Base-by-base conservation (phyloP, 2,113 vertebrate genomes). In the Sinocyclocheilus anshuiensis region DNA sequence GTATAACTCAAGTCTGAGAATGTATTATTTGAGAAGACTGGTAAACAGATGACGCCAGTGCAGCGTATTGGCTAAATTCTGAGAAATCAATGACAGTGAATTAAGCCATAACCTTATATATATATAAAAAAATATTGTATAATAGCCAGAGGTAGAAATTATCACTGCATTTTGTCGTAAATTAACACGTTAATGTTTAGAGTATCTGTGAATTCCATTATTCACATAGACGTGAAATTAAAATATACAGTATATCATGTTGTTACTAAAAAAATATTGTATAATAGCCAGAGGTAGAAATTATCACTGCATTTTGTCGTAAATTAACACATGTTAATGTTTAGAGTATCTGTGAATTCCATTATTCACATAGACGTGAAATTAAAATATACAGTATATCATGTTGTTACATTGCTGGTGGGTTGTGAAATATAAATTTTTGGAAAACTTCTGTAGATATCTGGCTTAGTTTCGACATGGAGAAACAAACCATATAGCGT, bases 301-400 rank as follows among this genome's bases (percentile, higher is more conserved):
- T 48, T 24, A 76, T 76, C 42, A 26, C 72, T 16, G 72, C n/a
- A 26, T 76, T 50, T 15, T n/a, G 39, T 45, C 42, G 5, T 75
- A 75, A 75, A 75, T 75, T 75, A 75, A 24, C 42, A 15, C 13
- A 75, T 48, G 42, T 48, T 24, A 76, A 50, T 76, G 42, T 76
- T 76, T 76, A 76, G 42, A 75, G 22, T 75, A 26, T 76, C 72
- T 48, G 39, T 76, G 72, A 76, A 26, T 76, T 76, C 42, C 7
- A 45, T 76, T 48, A 26, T 48, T 76, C 72, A 76, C 13, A 48
- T n/a, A 26, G 42, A 76, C 12, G 6, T 76, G n/a, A 48, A 76
- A 76, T 76, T 48, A 76, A 67, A 76, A 76, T 76, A 75, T 24
- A 76, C 72, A 24, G 6, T 75, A 75, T 48, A 48, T 76, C 72